These are phyloP conservation scores for Tryphoninae sp. DNA, from an alignment of 2,888 invertebrate genomes.

Conservation along the genomic window DNA sequence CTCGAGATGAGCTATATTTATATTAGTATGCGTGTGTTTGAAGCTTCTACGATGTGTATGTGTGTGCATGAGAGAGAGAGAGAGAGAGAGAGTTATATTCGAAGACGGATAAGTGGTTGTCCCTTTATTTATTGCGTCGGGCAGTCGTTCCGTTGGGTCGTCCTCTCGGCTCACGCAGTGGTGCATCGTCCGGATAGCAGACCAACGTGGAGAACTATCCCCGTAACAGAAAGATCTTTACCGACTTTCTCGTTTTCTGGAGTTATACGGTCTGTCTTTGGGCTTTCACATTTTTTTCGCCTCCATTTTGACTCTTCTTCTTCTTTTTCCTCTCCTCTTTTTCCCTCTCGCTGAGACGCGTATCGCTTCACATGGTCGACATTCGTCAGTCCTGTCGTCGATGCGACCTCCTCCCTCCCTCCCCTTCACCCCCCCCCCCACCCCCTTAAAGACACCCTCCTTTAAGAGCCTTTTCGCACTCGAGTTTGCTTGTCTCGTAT, in stretches of 20 bases:
- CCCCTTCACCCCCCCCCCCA: not conserved
- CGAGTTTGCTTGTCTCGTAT: conserved; percentile 38
- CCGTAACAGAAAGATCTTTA: conserved; percentile 31
- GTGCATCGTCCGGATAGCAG: conserved; percentile 23
- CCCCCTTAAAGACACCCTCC: too few relatives aligned
- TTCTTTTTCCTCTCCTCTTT: not conserved
- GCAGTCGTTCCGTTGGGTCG: conserved; percentile 49
- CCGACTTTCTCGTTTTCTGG: conserved; percentile 48
- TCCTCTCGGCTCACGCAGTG: conserved; percentile 37
- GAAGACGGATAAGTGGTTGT: conserved; percentile 66
- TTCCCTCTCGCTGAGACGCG: conserved; percentile 27
- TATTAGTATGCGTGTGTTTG: conserved; percentile 10
- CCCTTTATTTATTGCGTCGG: conserved; percentile 65
- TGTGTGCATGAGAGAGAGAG: conserved; percentile 23
- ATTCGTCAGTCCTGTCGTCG: conserved; percentile 59
- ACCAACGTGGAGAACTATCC: conserved; percentile 56
- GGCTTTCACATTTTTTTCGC: conserved; percentile 53
- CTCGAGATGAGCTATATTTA: conserved; percentile 33
- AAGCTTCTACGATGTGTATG: conserved; percentile 10
- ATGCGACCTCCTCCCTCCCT: conserved; percentile 37
- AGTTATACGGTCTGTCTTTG: conserved; percentile 39
- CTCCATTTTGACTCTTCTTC: conserved; percentile 15
- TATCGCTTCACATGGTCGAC: conserved; percentile 56
- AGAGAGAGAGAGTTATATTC: conserved; percentile 60
- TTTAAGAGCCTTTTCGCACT: conserved; percentile 54